A percentile compares a stretch with the other conserved stretches of the same genome.
phyloP scores from a whole-genome alignment of 2,113 vertebrate species.

The Prinia subflava region DNA sequence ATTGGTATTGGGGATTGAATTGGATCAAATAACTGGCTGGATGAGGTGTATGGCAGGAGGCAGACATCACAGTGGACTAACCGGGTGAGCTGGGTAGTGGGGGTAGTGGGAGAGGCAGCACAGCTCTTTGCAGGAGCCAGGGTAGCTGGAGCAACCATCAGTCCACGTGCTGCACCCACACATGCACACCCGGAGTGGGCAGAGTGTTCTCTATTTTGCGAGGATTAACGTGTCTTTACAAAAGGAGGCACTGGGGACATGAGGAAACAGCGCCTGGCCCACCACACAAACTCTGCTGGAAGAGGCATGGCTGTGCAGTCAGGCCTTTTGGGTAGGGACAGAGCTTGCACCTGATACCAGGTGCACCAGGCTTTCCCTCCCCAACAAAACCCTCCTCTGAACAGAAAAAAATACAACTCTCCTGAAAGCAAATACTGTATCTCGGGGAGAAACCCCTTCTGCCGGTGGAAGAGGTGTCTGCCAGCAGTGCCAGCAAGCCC shows the following conservation, averaged over 20 bases:
- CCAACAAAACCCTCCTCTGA: not conserved
- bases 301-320: not conserved
- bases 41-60: not conserved
- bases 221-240: not conserved
- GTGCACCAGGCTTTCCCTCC: not conserved
- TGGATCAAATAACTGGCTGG: not conserved
- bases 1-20: not conserved
- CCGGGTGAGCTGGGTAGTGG: not conserved
- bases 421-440: not conserved
- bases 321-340: not conserved
- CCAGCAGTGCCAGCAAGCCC: not conserved
- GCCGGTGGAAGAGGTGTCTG: not conserved
- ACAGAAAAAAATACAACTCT: not conserved
- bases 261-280: not conserved
- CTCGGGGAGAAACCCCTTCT: not conserved
- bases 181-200: accelerated
- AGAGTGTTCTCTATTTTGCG: not conserved
- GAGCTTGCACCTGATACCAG: no score
- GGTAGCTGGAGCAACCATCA: not conserved
- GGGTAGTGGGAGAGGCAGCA: not conserved
- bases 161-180: not conserved
- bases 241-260: not conserved
- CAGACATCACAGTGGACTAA: accelerated
- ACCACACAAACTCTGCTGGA: not conserved
- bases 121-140: not conserved